Evolutionary conservation across 2,113 vertebrate species (phyloP), one percentile per base, ranked within the genome.

Genomic region (Sisor rabdophorus): DNA sequence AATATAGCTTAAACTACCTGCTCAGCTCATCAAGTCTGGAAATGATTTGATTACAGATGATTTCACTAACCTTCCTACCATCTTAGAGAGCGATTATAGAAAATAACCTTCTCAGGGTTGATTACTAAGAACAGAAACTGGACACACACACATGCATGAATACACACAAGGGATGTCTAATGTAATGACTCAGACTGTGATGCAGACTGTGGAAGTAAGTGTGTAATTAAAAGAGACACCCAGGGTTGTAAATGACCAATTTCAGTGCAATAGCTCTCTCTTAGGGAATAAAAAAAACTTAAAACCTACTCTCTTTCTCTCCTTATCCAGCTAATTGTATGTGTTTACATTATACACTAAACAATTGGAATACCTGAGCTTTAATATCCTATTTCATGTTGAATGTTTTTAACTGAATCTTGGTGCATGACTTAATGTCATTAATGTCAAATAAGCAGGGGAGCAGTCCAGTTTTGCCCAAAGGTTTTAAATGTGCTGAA

Each of bases 151-250:
- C 71, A 52, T 64, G 48, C 15, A 40, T 28, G 60, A 53, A 77
- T 64, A 77, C 54, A 59, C 20, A 32, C 12, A 50, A 19, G 3
- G 59, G 12, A 13, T 77, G 65, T 60, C 55, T 55, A 52, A 44
- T 50, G 44, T 52, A 77, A 70, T 77, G 55, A 77, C 54, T 55
- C 54, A 60, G 55, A 20, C 26, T 52, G 28, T 77, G 75, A 19
- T 67, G 60, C 61, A 68, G 52, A 56, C 63, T 24, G 54, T 26
- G 22, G 11, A 56, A 58, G 64, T 50, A 19, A 48, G 40, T 76
- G 64, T 58, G 50, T 76, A 55, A 71, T 17, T 55, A 71, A 71
- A 50, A 30, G 40, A 54, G 26, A 52, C 75, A 70, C 75, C 54
- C 70, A 53, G 75, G 48, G 26, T 53, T 19, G 64, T 52, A 55